A percentile compares a stretch with the other conserved stretches of the same genome.
phyloP scores from a whole-genome alignment of 2,113 vertebrate genomes.

The Choloepus hoffmanni region DNA sequence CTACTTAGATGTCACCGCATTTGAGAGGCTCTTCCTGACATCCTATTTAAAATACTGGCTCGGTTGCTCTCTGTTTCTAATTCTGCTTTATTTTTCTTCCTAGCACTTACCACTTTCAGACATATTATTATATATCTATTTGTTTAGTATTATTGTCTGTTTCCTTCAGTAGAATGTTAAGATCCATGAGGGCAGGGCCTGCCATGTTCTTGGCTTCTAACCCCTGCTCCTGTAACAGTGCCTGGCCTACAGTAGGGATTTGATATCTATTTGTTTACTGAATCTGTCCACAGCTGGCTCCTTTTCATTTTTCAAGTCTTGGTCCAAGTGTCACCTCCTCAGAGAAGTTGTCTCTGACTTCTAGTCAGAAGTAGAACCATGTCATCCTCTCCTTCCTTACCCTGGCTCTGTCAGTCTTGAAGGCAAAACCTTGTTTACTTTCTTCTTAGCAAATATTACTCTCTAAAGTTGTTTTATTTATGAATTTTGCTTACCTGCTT shows the following conservation, averaged over 20 bases:
- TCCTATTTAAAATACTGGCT: neutral
- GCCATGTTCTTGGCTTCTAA: neutral
- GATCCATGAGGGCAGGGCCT: neutral
- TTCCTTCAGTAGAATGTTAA: constrained; percentile 27
- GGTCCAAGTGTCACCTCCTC: neutral
- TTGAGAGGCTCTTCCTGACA: neutral
- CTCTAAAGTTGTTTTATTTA: constrained; percentile 1
- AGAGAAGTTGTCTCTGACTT: neutral
- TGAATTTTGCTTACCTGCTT: neutral
- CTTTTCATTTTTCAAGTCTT: neutral
- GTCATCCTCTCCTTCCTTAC: neutral
- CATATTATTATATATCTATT: neutral
- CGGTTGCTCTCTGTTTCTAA: neutral
- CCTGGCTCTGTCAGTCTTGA: neutral
- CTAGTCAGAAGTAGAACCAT: neutral
- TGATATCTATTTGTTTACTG: neutral
- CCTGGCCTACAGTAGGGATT: neutral
- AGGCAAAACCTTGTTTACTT: neutral
- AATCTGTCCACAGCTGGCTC: neutral
- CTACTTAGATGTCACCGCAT: neutral
- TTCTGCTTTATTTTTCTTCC: constrained; percentile 21
- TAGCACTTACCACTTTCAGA: neutral
- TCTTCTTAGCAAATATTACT: neutral
- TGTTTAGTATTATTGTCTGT: neutral
- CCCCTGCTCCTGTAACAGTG: neutral